Evolutionary conservation across 2,888 invertebrate species (phyloP).

Genomic region (Diadegma fenestrale): DNA sequence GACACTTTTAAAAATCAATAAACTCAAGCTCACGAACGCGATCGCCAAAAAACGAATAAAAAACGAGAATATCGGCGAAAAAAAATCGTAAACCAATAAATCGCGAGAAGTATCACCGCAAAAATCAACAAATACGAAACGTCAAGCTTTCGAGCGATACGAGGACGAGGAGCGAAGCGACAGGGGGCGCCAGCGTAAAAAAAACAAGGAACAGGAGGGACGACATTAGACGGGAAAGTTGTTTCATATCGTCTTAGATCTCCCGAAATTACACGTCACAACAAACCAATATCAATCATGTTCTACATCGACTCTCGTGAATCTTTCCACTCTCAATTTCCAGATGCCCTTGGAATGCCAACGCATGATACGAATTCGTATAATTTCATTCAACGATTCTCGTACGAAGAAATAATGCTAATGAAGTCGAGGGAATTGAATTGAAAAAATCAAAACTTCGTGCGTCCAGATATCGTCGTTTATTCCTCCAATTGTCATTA

Average conservation of each 20-base stretch:
- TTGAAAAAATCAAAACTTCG: slow-evolving; percentile 42
- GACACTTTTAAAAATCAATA: not conserved
- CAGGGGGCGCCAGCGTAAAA: not conserved
- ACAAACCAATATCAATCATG: slow-evolving; percentile 31
- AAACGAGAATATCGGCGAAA: not conserved
- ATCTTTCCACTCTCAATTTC: slow-evolving; percentile 61
- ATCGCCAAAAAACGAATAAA: not conserved
- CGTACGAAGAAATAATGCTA: slow-evolving; percentile 21
- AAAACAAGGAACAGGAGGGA: not conserved
- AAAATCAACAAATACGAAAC: slow-evolving; percentile 11
- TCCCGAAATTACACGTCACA: slow-evolving; percentile 40
- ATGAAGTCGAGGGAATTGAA: slow-evolving; percentile 56
- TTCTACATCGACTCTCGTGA: slow-evolving; percentile 22
- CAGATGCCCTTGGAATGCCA: slow-evolving; percentile 28
- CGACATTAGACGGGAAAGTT: slow-evolving; percentile 10
- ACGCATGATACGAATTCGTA: not conserved
- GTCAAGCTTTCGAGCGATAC: slow-evolving; percentile 7
- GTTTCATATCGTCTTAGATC: slow-evolving; percentile 29
- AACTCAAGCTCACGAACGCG: not conserved
- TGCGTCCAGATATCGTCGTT: slow-evolving; percentile 39
- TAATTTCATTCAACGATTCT: slow-evolving; percentile 12
- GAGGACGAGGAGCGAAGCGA: not conserved
- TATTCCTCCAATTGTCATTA: not conserved
- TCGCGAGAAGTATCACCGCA: not conserved
- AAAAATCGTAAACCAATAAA: not conserved